Base-by-base conservation (phyloP, 2,888 invertebrate species). In the Arge pagana region DNA sequence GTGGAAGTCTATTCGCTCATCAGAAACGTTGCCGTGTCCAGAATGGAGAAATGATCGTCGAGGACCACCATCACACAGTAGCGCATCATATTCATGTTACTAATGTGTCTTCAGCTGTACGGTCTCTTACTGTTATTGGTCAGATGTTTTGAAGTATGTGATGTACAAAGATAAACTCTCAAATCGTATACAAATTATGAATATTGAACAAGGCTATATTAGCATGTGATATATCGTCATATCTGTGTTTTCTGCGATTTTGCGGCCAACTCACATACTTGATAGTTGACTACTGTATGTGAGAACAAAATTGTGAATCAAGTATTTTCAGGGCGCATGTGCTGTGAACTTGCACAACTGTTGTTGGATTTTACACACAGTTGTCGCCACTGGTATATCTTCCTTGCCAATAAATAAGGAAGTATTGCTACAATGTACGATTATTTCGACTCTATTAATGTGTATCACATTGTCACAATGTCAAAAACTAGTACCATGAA, bases 1-100 rank as follows among this genome's bases (percentile, higher is more conserved):
- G 75, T 39, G 76, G 76, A 7, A 75, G 76, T 54, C 59, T 76
- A 5, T 76, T 76, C 31, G 76, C 76, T 4, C 76, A 76, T 56
- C 76, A 76, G 28, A 76, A 76, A 53, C 67, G 76, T 10, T 76
- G 76, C 49, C 62, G 73, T 23, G 71, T 68, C 10, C 76, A 76
- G 31, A 74, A 70, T 43, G 69, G 67, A 18, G 75, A 75, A n/a
- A 66, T 70, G 58, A 35, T 19, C 1, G 56, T 65, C 24, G 72
- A 72, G 2, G 73, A 75, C 8, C 66, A 68, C 52, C 71, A 73
- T 51, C 55, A 60, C 3, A 19, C 45, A 45, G 62, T 70, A 19
- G 58, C 68, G 13, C 71, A 73, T 57, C 73, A 74, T 48, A 72
- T 76, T 59, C 74, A 75, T 50, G 72, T 75, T 18, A 75, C 70